Percentiles rank a stretch among this genome's conserved stretches.
phyloP scores from a whole-genome alignment of 2,888 invertebrate genomes.

The Chrysina gloriosa region DNA sequence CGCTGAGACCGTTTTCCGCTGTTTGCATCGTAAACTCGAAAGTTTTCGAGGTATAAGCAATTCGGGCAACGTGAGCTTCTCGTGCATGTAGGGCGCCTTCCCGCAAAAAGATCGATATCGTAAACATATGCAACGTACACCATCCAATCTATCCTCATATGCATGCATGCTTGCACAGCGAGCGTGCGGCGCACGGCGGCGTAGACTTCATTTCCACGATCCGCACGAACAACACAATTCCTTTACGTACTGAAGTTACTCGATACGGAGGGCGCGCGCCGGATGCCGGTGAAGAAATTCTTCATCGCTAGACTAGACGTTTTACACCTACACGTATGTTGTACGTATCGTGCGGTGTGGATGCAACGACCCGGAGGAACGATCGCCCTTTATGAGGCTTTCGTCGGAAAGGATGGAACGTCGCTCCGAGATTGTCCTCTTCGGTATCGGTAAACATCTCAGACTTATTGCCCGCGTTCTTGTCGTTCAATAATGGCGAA shows the following conservation, averaged over 20 bases:
- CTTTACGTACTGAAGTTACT: too few relatives aligned
- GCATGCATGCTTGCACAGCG: too few relatives aligned
- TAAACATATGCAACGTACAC: not conserved
- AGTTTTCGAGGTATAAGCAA: too few relatives aligned
- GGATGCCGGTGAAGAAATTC: too few relatives aligned
- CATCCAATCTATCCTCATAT: not conserved
- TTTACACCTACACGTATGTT: too few relatives aligned
- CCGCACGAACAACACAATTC: not conserved
- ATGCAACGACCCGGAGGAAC: not conserved
- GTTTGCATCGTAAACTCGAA: too few relatives aligned
- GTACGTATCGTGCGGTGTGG: too few relatives aligned
- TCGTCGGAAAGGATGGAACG: not conserved
- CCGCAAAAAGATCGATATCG: not conserved
- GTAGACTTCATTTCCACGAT: not conserved
- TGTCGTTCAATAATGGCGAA: constrained; percentile 2
- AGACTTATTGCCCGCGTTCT: not conserved
- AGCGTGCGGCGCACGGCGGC: too few relatives aligned
- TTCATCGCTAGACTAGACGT: not conserved
- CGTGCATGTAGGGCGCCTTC: not conserved
- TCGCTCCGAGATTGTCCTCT: too few relatives aligned
- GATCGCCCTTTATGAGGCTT: not conserved
- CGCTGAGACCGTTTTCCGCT: too few relatives aligned
- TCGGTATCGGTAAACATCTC: not conserved
- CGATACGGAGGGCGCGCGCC: too few relatives aligned
- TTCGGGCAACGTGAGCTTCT: not conserved